phyloP scores from a whole-genome alignment of 2,113 vertebrate species.

The Caloenas nicobarica region DNA sequence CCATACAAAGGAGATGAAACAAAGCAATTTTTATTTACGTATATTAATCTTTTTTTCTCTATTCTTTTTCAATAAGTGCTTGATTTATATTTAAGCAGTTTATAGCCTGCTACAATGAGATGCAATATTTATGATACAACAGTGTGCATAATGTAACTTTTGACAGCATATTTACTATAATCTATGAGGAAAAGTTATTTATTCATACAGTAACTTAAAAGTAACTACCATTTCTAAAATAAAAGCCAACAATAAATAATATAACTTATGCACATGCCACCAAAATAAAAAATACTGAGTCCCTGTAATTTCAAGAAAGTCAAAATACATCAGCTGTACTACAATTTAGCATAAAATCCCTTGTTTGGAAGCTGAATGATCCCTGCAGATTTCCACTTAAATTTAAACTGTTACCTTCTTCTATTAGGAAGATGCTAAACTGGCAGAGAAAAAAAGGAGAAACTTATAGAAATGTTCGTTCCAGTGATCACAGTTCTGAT shows the following conservation, averaged over 20 bases:
- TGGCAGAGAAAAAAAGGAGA: not conserved
- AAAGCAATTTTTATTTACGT: conserved; percentile 13
- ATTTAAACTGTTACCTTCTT: not conserved
- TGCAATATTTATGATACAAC: not conserved
- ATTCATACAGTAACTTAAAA: not conserved
- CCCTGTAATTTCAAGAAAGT: not conserved
- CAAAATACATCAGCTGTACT: not conserved
- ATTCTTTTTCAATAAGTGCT: conserved; percentile 3
- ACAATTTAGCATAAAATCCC: not conserved
- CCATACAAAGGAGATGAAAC: not conserved
- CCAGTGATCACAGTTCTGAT: not conserved
- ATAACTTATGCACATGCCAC: not conserved
- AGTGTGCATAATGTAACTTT: not conserved
- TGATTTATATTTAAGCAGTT: conserved; percentile 32
- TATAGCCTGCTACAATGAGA: not conserved
- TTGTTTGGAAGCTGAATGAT: not conserved
- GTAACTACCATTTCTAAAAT: conserved; percentile 3
- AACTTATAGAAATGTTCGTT: not conserved
- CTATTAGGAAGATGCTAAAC: not conserved
- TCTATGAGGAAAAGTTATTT: conserved; percentile 10
- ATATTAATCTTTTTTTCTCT: not conserved
- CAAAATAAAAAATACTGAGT: not conserved
- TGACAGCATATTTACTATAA: not conserved
- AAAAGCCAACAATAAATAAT: not conserved
- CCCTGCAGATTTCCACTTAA: not conserved